Base-by-base conservation (phyloP, 2,888 invertebrate genomes). In the Sphaerophoria taeniata region DNA sequence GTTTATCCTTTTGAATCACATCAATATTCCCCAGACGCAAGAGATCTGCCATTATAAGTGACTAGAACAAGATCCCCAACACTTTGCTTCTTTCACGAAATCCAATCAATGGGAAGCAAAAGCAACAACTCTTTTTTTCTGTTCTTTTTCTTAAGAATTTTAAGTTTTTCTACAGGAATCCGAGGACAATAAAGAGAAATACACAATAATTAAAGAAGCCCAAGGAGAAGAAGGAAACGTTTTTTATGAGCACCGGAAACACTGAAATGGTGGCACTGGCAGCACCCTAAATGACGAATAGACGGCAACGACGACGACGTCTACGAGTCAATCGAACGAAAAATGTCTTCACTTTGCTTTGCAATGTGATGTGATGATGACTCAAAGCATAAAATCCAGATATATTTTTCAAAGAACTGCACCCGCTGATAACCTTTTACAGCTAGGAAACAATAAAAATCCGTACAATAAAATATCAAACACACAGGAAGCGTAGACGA, bases 1-100 rank as follows among this genome's bases (percentile, higher is more conserved):
- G 92, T 92, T 95, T 95, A 92, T 95, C 95, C 93, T 95, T 95
- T 90, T 94, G 94, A 92, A 94, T 94, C 92, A 94, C 94, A 89
- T 91, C 91, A 85, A 94, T 93, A 90, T 94, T 94, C 90, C 94
- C 94, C 93, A 94, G 94, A 89, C 95, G 95, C 91, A 95, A 95
- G 91, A 95, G 93, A 93, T 95, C 95, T 92, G 95, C 95, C 95
- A 95, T 95, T 88, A 86, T 88, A 70, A n/a, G 36, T 43, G 60
- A 49, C 33, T 33, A 43, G 7, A 47, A 49, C 47, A 33, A 24
- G 7, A 47, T 14, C 43, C 36, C 58, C 63, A 24, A 24, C 24
- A 24, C 24, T 24, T 24, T 24, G 24, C 24, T 24, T 31, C 77
- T 67, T 65, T 33, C 34, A 69, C 61, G 34, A 33, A 55, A 14